A percentile compares a stretch with the other conserved stretches of the same genome.
phyloP scores from a whole-genome alignment of 2,888 invertebrate genomes.

The Allophyes oxyacanthae region DNA sequence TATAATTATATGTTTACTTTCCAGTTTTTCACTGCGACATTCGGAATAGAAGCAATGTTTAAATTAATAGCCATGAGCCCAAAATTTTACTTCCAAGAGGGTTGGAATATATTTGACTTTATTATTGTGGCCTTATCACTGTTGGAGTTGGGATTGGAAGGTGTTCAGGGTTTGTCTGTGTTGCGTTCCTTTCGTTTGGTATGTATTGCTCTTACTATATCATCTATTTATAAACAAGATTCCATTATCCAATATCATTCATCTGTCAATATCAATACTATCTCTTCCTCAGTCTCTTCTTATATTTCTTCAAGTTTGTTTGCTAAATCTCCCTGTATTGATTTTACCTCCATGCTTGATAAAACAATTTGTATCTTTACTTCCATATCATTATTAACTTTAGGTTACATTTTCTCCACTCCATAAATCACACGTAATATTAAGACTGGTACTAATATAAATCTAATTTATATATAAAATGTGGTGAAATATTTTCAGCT shows the following conservation, averaged over 20 bases:
- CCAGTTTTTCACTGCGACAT: constrained; percentile 99
- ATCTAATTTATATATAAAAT: constrained; percentile 69
- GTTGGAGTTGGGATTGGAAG: constrained; percentile 97
- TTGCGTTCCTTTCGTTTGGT: constrained; percentile 99
- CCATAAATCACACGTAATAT: constrained; percentile 35
- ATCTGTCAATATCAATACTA: constrained; percentile 17
- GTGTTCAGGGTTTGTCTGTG: constrained; percentile 98
- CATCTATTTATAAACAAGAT: constrained; percentile 13
- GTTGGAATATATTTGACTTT: constrained; percentile 99
- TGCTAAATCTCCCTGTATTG: constrained; percentile 38
- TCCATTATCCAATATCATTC: constrained; percentile 36
- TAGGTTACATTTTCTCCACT: constrained; percentile 23
- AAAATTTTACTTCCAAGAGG: constrained; percentile 98
- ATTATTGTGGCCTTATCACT: constrained; percentile 98
- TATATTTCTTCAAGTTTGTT: constrained; percentile 33
- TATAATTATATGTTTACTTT: constrained; percentile 26
- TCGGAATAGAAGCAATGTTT: constrained; percentile 97
- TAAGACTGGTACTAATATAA: constrained; percentile 50
- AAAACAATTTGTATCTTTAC: constrained; percentile 24
- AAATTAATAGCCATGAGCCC: constrained; percentile 99
- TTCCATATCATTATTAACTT: constrained; percentile 24
- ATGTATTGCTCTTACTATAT: constrained; percentile 78
- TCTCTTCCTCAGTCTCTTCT: constrained; percentile 19
- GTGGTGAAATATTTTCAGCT: constrained; percentile 92
- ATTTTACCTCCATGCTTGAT: constrained; percentile 46